These are phyloP conservation scores for Hiodon tergisus DNA, from an alignment of 2,113 vertebrate species.

Conservation along the genomic window DNA sequence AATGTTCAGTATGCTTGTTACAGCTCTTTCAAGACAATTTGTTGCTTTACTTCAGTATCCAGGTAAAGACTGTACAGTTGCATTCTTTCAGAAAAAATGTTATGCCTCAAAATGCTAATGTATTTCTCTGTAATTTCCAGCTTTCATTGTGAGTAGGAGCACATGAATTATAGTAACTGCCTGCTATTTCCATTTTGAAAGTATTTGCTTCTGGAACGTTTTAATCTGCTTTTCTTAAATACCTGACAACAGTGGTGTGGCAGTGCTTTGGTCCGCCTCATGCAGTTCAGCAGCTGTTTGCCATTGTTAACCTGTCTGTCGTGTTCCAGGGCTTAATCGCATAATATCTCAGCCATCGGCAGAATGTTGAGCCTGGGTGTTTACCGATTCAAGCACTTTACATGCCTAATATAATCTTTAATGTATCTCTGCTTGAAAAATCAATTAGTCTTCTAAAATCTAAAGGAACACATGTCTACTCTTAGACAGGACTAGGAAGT, in stretches of 20 bases:
- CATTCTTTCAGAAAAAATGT: not conserved
- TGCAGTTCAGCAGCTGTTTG: slow-evolving; percentile 29
- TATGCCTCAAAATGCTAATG: not conserved
- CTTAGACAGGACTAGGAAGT: not conserved
- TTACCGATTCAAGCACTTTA: slow-evolving; percentile 23
- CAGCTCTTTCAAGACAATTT: not conserved
- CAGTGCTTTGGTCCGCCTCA: not conserved
- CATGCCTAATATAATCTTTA: slow-evolving; percentile 22
- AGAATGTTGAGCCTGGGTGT: slow-evolving; percentile 19
- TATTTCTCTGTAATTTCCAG: not conserved
- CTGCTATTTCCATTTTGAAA: not conserved
- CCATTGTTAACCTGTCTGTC: slow-evolving; percentile 31
- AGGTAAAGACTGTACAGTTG: not conserved
- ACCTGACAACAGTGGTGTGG: not conserved
- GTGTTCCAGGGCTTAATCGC: slow-evolving; percentile 34
- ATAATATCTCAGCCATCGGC: slow-evolving; percentile 31
- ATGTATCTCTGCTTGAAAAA: slow-evolving; percentile 12
- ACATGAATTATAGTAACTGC: slow-evolving; percentile 9
- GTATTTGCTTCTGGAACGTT: not conserved
- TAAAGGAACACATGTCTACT: not conserved
- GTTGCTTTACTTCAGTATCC: not conserved
- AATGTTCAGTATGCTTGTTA: slow-evolving; percentile 8
- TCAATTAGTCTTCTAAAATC: not conserved
- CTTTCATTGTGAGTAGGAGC: not conserved
- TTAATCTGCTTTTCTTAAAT: not conserved